phyloP scores from a whole-genome alignment of 2,888 invertebrate genomes.

The Lypha dubia region DNA sequence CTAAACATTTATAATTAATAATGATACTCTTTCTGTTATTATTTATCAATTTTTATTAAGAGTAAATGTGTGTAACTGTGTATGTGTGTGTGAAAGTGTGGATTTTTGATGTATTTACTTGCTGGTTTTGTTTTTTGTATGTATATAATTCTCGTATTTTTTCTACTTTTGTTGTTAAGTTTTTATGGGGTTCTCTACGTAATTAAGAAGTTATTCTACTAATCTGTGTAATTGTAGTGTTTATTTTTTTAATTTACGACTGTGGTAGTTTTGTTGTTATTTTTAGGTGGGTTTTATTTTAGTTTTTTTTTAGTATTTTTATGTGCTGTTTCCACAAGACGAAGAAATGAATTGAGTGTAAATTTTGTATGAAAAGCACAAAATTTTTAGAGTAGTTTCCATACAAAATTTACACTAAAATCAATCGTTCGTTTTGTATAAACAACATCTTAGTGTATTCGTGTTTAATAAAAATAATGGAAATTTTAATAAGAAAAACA shows the following conservation, averaged over 20 bases:
- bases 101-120: conserved; percentile 38
- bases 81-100: conserved; percentile 41
- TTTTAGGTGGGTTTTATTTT: conserved; percentile 66
- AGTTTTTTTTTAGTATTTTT: conserved; percentile 54
- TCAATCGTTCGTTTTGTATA: no score
- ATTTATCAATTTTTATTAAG: conserved; percentile 23
- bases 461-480: not conserved
- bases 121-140: not conserved
- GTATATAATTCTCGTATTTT: conserved; percentile 10
- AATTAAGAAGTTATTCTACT: conserved; percentile 37
- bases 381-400: no score
- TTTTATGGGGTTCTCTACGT: conserved; percentile 23
- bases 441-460: conserved; percentile 33
- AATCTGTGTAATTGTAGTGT: conserved; percentile 31
- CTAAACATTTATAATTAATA: conserved; percentile 58
- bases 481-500: not conserved
- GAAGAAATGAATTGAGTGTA: no score
- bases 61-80: not conserved
- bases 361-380: no score
- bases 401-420: no score
- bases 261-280: conserved; percentile 59
- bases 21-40: conserved; percentile 35
- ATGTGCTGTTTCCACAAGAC: no score
- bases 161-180: conserved; percentile 34
- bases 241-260: conserved; percentile 35